Base-by-base conservation (phyloP, 2,888 invertebrate genomes). In the Tetanocera ferruginea region DNA sequence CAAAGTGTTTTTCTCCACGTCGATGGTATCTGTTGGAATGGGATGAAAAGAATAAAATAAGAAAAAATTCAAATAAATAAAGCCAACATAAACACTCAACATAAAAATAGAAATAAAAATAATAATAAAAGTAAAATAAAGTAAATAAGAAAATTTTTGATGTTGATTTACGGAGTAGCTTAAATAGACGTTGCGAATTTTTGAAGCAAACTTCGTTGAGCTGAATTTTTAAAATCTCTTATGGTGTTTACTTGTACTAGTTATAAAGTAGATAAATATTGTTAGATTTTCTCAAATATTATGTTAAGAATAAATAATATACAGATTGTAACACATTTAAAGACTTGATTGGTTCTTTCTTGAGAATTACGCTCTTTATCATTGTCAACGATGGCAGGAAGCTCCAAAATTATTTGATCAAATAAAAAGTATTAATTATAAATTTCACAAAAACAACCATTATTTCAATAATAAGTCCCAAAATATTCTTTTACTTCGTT, bases 1-100 rank as follows among this genome's bases (percentile, higher is more conserved):
- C 77, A 86, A 78, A 77, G 85, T 87, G 83, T 84, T 89, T 66
- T 86, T 86, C 83, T 89, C 89, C 72, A 83, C 82, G 78, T 88
- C 88, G 81, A 89, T 88, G 23, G 85, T 83, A 81, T 89, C 89
- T 89, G 81, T 69, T 14, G 49, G 31, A n/a, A 17, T 19, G 76
- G 66, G 11, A 62, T n/a, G 25, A 17, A 77, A 43, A 19, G 76
- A 76, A 76, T 25, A 76, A 72, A 75, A 49, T 23, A 66, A 77
- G 37, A 55, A 49, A 74, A 74, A 62, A 25, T 8, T 28, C 3
- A 75, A 78, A n/a, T 64, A 72, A 73, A n/a, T 60, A 76, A 76
- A 66, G 23, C 14, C 28, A 73, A 49, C 19, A 70, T 6, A 34
- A 11, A 31, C 62, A 49, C 67, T 73, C 23, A 19, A 76, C 57